Base-by-base conservation (phyloP, 2,113 vertebrate genomes). In the Mola mola region DNA sequence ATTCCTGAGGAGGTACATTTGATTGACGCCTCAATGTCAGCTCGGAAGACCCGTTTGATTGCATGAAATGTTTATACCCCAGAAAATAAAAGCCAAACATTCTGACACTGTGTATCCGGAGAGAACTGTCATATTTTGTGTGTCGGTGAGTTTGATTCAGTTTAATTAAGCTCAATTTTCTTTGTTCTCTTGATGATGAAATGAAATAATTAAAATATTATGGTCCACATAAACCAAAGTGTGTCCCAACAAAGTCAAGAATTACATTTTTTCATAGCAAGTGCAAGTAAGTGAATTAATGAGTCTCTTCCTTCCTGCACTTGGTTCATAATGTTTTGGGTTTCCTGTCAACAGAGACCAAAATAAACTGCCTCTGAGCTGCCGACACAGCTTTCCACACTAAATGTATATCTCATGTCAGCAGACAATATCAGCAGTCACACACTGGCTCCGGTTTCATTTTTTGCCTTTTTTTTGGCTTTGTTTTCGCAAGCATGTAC, bases 1-100 rank as follows among this genome's bases (percentile, higher is more conserved):
- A 90, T 93, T 34, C 75, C 80, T 4, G 89, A 91, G 41, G 93
- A 94, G 92, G 93, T 93, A 70, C 72, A 37, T 29, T 12, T 25
- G 16, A 4, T 13, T 3, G 26, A 44, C 3, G 28, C 12, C n/a
- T n/a, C n/a, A n/a, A n/a, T n/a, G n/a, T n/a, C n/a, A n/a, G n/a
- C n/a, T n/a, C n/a, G n/a, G n/a, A n/a, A n/a, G n/a, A 20, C 13
- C 6, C 2, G 6, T 17, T 17, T 29, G 17, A 37, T 60, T 7
- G 38, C 0, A 11, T 26, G 10, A 1, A 8, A 6, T 36, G 15
- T 25, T 34, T 15, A 21, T 0, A 0, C 16, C 21, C 26, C 2
- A 0, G 2, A 15, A 15, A n/a, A 21, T n/a, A 37, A 43, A 59
- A 46, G 17, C 2, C 1, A 31, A 46, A 46, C 17, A 16, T 11